A percentile compares a stretch with the other conserved stretches of the same genome.
phyloP scores from a whole-genome alignment of 2,113 vertebrate genomes.

The Nothocercus nigrocapillus region DNA sequence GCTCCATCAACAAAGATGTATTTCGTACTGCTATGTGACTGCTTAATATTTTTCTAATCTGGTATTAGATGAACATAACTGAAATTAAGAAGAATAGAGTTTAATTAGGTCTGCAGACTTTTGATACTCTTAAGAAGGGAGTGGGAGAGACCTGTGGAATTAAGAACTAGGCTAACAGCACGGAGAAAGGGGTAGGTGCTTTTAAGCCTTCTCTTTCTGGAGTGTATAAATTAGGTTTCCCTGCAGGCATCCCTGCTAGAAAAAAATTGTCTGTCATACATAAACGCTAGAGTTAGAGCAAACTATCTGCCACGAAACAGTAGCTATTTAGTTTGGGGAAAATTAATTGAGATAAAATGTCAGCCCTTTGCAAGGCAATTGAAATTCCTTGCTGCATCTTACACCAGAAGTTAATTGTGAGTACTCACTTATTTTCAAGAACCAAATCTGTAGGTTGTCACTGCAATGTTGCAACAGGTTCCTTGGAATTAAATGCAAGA shows the following conservation, averaged over 20 bases:
- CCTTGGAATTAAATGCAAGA: neutral
- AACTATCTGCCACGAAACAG: neutral
- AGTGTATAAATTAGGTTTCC: neutral
- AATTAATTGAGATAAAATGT: neutral
- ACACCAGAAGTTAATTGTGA: neutral
- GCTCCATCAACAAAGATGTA: neutral
- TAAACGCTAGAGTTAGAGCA: neutral
- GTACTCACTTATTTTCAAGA: neutral
- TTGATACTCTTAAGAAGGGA: constrained; percentile 35
- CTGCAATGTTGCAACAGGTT: neutral
- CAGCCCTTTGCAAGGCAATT: neutral
- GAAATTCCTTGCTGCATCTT: neutral
- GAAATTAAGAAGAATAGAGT: neutral
- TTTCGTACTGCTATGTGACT: constrained; percentile 9
- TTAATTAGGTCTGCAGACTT: constrained; percentile 26
- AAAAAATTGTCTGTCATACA: neutral
- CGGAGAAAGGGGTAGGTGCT: neutral
- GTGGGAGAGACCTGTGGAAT: neutral
- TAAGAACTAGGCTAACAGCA: constrained; percentile 15
- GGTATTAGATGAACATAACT: neutral
- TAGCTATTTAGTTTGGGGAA: neutral
- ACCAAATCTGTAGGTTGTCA: neutral
- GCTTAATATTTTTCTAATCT: constrained; percentile 37
- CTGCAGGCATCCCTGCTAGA: neutral
- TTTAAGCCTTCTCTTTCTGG: neutral